Evolutionary conservation across 2,888 invertebrate species (phyloP).

Genomic region (Eupeodes latifasciatus): DNA sequence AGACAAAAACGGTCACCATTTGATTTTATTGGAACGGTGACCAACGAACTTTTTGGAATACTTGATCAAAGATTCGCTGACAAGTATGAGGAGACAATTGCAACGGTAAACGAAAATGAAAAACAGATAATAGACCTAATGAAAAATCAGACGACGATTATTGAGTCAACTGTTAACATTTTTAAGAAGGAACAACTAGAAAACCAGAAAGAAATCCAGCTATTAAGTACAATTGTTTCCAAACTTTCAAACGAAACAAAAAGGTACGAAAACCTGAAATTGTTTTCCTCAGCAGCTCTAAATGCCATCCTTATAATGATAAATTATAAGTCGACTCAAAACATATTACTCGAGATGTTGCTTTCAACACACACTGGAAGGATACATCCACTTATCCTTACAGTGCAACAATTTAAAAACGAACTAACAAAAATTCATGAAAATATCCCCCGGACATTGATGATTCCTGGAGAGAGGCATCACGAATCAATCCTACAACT

Average conservation of each 20-base stretch:
- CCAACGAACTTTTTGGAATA: conserved; percentile 17
- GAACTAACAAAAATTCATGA: no score
- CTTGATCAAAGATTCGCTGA: conserved; percentile 26
- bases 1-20: background rate
- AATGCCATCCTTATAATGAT: background rate
- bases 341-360: no score
- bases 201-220: background rate
- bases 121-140: background rate
- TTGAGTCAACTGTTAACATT: conserved; percentile 24
- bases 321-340: no score
- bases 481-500: no score
- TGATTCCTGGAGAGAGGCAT: no score
- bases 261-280: background rate
- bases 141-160: background rate
- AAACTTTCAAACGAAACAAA: no score
- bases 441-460: no score
- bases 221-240: no score
- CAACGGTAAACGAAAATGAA: conserved; percentile 8
- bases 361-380: no score
- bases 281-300: background rate
- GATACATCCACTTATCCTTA: no score
- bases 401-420: no score
- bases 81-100: conserved; percentile 22
- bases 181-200: conserved; percentile 3
- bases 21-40: conserved; percentile 22